Base-by-base conservation (phyloP, 2,797 vertebrate species). In the Alosa sapidissima region DNA sequence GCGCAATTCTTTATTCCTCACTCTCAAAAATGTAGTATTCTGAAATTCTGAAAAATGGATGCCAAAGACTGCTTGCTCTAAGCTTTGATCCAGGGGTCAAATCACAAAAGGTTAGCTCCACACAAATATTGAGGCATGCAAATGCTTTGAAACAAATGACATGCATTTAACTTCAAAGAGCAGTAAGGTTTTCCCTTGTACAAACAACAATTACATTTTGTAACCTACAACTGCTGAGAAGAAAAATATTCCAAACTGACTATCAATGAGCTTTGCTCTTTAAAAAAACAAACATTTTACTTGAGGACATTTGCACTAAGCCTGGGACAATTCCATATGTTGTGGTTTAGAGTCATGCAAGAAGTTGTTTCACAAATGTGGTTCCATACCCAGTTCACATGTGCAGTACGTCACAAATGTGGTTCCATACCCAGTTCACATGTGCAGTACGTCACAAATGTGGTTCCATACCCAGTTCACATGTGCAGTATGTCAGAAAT, bases 81-180 rank as follows among this genome's bases (percentile, higher is more conserved):
- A 41, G 65, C 65, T 72, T 72, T 36, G 65, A 72, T 72, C 33
- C 13, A 68, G 33, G 65, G 11, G 33, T 28, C 65, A 72, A 72
- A 8, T 47, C 41, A 47, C 36, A 78, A 47, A 78, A 78, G 16
- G 72, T 78, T 94, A 95, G 91, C 88, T 85, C 33, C 91, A 90
- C 90, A 86, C 88, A 85, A 88, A 54, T 45, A 89, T 65, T 11
- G 92, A 93, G 92, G 93, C 95, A 91, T 87, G 83, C 85, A 90
- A 92, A 78, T 78, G 36, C 36, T 45, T 75, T 2, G 24, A 65
- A 45, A 89, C 89, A 89, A 90, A 47, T 33, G 86, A 85, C 21
- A 94, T 93, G 94, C 94, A 87, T 90, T 82, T 82, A 81, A 60
- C 68, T 81, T 55, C 19, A 83, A 84, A 4, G 52, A 65, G 60